These are phyloP conservation scores for Lochmaea capreae DNA, from an alignment of 2,888 invertebrate species.

Conservation along the genomic window DNA sequence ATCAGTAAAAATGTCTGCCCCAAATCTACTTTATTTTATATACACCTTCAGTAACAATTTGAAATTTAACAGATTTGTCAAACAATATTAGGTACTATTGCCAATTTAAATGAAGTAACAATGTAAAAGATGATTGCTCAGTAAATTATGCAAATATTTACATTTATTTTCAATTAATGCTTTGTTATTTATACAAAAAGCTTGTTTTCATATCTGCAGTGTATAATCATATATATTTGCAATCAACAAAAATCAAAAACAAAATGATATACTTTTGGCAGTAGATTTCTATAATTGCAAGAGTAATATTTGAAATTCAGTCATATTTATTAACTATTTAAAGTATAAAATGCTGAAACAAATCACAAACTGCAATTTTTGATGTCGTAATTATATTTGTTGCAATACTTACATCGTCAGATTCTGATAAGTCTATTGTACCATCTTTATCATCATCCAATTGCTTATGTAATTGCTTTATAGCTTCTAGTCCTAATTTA, in stretches of 20 bases:
- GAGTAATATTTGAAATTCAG: too few species aligned
- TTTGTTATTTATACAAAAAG: not conserved
- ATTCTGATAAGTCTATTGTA: constrained; percentile 96
- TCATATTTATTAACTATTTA: too few species aligned
- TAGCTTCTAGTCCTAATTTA: constrained; percentile 91
- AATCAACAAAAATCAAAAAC: too few species aligned
- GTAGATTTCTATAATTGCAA: too few species aligned
- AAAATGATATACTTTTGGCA: too few species aligned
- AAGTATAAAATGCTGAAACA: too few species aligned
- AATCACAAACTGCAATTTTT: too few species aligned
- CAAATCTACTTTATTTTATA: too few species aligned
- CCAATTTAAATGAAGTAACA: not conserved
- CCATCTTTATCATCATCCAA: constrained; percentile 98
- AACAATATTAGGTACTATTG: too few species aligned
- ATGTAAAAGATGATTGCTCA: not conserved
- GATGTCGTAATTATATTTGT: not conserved
- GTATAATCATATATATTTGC: not conserved
- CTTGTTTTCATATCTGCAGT: not conserved
- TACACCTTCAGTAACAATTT: too few species aligned
- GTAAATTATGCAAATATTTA: not conserved
- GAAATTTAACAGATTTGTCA: too few species aligned
- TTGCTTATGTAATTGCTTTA: constrained; percentile 90
- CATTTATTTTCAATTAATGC: not conserved
- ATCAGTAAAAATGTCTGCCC: too few species aligned
- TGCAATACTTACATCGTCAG: constrained; percentile 86